Evolutionary conservation across 2,888 invertebrate genomes (phyloP), one percentile per base, ranked within the genome.

Genomic region (Ectemnius continuus): DNA sequence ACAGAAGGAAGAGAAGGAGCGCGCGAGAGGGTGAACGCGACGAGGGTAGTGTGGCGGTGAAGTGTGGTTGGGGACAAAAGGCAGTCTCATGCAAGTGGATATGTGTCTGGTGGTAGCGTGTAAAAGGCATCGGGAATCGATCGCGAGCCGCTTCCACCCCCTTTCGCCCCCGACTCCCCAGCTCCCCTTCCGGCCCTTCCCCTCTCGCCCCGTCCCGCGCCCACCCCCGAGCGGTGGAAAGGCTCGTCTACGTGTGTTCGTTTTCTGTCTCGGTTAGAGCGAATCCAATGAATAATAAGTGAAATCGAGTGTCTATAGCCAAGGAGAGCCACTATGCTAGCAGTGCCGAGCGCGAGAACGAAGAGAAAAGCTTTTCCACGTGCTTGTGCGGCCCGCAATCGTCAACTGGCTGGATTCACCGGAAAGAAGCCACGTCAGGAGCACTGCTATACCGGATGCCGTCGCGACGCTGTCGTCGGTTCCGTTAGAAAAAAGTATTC

Each of bases 221-320:
- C 3, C 36, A 36, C 8, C n/a, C n/a, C n/a, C 36, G 6, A 36
- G 36, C 36, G 1, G 4, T 36, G 6, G 36, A 36, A 36, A 36
- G 36, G 8, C 11, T 36, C 36, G 11, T 8, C 36, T 8, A 36
- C 36, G 36, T 36, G 36, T 36, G 36, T 36, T 36, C 52, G 14
- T 5, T 16, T 16, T 16, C 52, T 57, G 61, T 52, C 16, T 47
- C 48, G 61, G 65, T 26, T 20, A 63, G 72, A 63, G 46, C 62
- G 59, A 61, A 20, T 36, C 61, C 67, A 67, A 77, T 74, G 61
- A 77, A 79, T 77, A 74, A 75, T 79, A 75, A 72, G 59, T 66
- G 64, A 69, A 57, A 45, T 48, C 45, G 68, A 52, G 52, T 16
- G 52, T 14, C 16, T 52, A 16, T 11, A 36, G 36, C 36, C 36